Conservation (phyloP, 2,113 vertebrate genomes). For the Dicrurus megarhynchus region DNA sequence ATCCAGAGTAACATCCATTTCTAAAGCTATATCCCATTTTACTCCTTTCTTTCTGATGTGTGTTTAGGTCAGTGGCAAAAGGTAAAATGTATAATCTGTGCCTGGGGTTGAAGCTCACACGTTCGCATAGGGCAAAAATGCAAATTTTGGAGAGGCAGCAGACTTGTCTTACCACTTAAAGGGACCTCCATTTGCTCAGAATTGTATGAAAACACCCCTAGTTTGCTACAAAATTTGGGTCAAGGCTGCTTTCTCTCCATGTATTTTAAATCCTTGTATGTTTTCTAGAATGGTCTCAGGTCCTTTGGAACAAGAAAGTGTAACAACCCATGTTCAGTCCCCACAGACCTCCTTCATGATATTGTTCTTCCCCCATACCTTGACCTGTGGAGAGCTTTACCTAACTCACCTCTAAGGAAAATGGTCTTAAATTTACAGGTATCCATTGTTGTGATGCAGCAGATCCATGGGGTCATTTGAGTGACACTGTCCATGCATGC, state of each 20-base stretch:
- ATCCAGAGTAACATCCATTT: not conserved
- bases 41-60: not conserved
- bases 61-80: not conserved
- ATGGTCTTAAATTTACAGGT: not conserved
- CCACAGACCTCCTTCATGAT: not conserved
- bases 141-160: not conserved
- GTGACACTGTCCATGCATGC: not conserved
- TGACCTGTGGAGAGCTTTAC: not conserved
- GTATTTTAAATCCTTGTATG: not conserved
- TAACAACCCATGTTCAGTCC: not conserved
- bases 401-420: not conserved
- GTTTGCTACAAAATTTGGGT: not conserved
- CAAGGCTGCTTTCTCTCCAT: not conserved
- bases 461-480: not conserved
- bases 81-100: not conserved
- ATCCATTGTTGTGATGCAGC: not conserved
- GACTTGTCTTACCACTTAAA: not conserved
- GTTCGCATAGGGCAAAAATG: not conserved
- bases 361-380: not conserved
- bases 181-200: not conserved
- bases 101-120: not conserved
- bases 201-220: not conserved
- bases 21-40: not conserved
- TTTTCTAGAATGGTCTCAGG: not conserved
- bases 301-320: not conserved